Conservation (phyloP, 2,888 invertebrate species). For the Drosophila setosimentum region DNA sequence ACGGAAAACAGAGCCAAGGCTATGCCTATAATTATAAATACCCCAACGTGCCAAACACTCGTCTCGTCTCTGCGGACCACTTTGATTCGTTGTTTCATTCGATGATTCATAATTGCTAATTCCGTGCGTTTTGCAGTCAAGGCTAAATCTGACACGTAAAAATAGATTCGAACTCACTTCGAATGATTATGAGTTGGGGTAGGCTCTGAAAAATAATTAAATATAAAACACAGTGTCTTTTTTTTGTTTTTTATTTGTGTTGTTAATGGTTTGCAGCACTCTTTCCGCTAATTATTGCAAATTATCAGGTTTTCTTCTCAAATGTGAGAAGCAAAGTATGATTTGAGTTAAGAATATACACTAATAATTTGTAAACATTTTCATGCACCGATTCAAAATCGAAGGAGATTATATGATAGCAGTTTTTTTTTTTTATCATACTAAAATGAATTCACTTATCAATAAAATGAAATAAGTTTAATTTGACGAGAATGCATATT, state of each 20-base stretch:
- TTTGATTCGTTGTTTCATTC: conserved; percentile 8
- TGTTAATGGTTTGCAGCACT: background rate
- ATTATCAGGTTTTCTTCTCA: background rate
- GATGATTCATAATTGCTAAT: conserved; percentile 50
- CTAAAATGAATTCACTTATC: too few relatives aligned
- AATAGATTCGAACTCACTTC: conserved; percentile 10
- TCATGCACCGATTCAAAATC: too few relatives aligned
- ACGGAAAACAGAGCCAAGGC: conserved; percentile 50
- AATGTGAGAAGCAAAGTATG: background rate
- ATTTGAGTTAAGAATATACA: too few relatives aligned
- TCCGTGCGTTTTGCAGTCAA: conserved; percentile 2
- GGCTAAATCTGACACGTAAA: background rate
- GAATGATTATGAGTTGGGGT: background rate
- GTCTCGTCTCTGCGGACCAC: conserved; percentile 19
- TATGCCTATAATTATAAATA: conserved; percentile 42
- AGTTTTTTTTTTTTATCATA: too few relatives aligned
- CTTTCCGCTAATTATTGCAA: background rate
- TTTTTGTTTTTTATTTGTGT: background rate
- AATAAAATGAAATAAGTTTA: too few relatives aligned
- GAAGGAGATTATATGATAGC: too few relatives aligned
- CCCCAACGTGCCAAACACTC: conserved; percentile 5
- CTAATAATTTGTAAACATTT: too few relatives aligned
- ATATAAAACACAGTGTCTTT: background rate
- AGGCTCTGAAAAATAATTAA: background rate
- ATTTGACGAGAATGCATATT: too few relatives aligned